Base-by-base conservation (phyloP, 2,113 vertebrate genomes). In the Prinia subflava region DNA sequence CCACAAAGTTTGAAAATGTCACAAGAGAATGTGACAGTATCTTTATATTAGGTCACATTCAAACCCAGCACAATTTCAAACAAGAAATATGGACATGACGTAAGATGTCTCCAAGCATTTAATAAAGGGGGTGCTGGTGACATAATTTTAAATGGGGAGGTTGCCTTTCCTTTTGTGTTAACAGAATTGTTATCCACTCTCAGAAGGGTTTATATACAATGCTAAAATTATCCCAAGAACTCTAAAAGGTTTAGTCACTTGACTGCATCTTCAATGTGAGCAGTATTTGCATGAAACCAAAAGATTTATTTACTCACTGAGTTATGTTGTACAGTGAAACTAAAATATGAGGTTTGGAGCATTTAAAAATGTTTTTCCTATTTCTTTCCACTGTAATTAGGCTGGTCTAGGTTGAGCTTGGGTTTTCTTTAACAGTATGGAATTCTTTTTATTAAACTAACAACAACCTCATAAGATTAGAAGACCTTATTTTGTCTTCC, bases 241-340 rank as follows among this genome's bases (percentile, higher is more conserved):
- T 60, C 30, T 77, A 64, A 63, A 80, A 83, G 42, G 50, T 88
- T 96, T 94, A 69, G 76, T 49, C 84, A 89, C 73, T 81, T 93
- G 67, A 24, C 94, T 85, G 10, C 27, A 52, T 71, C 65, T 89
- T 94, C 96, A 92, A 78, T 16, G 15, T 41, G 76, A 97, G 69
- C 37, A 94, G 55, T 37, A n/a, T 73, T 95, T 95, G 77, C 59
- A 52, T 53, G 56, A 95, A 97, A 92, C 30, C 25, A 67, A 78
- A 94, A 96, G 50, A 80, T 53, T 35, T 82, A 13, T 93, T 96
- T 94, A 91, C 85, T 20, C 44, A 80, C 69, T 53, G 14, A 57
- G 44, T 82, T 95, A 73, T 89, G 27, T 44, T 92, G 79, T 52
- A 87, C 64, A 92, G 59, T 88, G 49, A 68, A 90, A 85, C 31